Evolutionary conservation across 2,888 invertebrate genomes (phyloP).

Genomic region (Macrophya alboannulata): DNA sequence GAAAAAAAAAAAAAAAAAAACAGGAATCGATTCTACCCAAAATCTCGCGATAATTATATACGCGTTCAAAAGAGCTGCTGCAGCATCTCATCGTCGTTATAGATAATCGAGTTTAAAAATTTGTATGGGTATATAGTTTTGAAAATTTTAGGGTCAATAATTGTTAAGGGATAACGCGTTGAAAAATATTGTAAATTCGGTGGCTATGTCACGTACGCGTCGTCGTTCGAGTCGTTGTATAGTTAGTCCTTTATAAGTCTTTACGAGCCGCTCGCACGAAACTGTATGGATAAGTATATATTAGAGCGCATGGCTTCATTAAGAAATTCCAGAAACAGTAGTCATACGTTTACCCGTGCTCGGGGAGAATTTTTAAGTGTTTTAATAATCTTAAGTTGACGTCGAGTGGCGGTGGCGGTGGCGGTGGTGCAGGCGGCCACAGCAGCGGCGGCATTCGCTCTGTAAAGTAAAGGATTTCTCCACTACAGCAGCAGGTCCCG

Average conservation of each 20-base stretch:
- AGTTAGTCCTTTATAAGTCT: constrained; percentile 21
- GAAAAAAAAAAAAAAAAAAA: not conserved
- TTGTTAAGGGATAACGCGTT: not conserved
- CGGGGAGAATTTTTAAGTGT: constrained; percentile 52
- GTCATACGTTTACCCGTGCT: constrained; percentile 58
- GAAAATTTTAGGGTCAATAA: not conserved
- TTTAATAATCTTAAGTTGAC: constrained; percentile 58
- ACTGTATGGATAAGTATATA: constrained; percentile 31
- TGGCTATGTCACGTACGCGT: not conserved
- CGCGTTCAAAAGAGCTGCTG: not conserved
- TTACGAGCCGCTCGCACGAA: constrained; percentile 52
- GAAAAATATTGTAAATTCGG: constrained; percentile 46
- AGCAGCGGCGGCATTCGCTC: constrained; percentile 42
- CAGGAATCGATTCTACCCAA: not conserved
- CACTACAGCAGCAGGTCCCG: not conserved
- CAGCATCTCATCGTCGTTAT: not conserved
- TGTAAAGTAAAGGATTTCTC: constrained; percentile 26
- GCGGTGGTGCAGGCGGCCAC: constrained; percentile 6
- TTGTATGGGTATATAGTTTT: not conserved
- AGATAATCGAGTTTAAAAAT: not conserved
- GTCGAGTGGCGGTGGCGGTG: constrained; percentile 41
- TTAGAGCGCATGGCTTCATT: constrained; percentile 66
- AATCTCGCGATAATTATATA: not conserved
- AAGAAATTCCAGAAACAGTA: constrained; percentile 65
- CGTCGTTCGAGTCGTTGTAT: constrained; percentile 1